phyloP scores from a whole-genome alignment of 2,113 vertebrate species.

The Daboia siamensis region DNA sequence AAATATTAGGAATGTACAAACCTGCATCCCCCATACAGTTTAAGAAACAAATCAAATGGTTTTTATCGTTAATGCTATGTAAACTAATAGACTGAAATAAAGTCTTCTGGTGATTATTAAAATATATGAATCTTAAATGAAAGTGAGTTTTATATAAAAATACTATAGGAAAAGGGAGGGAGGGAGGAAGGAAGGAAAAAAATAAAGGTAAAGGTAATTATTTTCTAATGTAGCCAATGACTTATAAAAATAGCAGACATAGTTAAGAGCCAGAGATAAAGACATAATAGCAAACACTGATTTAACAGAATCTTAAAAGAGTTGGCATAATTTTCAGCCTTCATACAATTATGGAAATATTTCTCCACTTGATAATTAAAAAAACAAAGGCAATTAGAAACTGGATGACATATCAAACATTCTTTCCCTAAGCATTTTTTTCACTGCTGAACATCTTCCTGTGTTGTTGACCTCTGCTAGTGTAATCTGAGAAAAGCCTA shows the following conservation, averaged over 20 bases:
- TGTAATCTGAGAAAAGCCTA: background rate
- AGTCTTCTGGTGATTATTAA: background rate
- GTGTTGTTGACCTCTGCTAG: background rate
- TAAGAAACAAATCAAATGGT: background rate
- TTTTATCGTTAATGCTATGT: background rate
- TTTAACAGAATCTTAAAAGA: too few species aligned
- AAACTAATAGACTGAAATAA: background rate
- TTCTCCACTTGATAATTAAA: background rate
- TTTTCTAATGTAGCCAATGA: too few species aligned
- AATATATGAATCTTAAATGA: background rate
- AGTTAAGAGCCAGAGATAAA: too few species aligned
- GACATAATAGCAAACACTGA: too few species aligned
- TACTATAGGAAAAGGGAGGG: background rate
- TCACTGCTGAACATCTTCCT: background rate
- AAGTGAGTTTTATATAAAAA: background rate
- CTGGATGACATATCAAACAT: background rate
- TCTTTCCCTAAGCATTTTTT: background rate
- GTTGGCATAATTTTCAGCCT: background rate
- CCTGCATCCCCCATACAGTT: background rate
- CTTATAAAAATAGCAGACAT: too few species aligned
- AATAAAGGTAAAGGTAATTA: too few species aligned
- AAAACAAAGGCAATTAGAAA: background rate
- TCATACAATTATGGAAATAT: background rate
- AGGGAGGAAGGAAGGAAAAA: background rate
- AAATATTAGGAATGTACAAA: background rate